Evolutionary conservation across 2,113 vertebrate genomes (phyloP).

Genomic region (Drymodes brunneopygia): DNA sequence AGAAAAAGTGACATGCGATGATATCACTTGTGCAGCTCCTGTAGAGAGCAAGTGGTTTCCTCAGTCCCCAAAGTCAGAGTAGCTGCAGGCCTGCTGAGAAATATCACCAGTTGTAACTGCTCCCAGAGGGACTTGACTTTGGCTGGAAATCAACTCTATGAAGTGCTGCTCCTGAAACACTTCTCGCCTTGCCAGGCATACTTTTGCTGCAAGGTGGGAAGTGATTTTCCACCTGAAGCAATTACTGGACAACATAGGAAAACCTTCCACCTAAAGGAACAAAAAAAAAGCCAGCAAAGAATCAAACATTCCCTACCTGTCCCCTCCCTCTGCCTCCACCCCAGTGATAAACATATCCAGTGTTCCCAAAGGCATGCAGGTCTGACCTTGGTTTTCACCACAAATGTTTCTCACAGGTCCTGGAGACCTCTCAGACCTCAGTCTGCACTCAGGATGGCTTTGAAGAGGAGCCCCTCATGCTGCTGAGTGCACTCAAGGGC

Average conservation of each 20-base stretch:
- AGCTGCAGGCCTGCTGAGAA: not conserved
- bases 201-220: conserved; percentile 23
- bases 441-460: not conserved
- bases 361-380: not conserved
- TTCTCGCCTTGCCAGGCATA: conserved; percentile 1
- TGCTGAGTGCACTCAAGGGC: not conserved
- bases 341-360: not conserved
- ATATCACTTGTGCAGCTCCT: not conserved
- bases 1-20: not conserved
- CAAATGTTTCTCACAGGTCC: not conserved
- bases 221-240: not conserved
- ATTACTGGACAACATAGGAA: not conserved
- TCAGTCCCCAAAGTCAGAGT: not conserved
- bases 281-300: not conserved
- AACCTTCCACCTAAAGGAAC: not conserved
- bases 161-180: conserved; percentile 20
- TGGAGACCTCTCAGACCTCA: conserved; percentile 13
- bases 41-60: not conserved
- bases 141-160: conserved; percentile 12
- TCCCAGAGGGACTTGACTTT: not conserved
- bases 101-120: not conserved
- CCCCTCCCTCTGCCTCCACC: not conserved
- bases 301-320: not conserved
- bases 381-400: conserved; percentile 5
- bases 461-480: not conserved